phyloP scores from a whole-genome alignment of 2,797 vertebrate genomes.

The Delichon dasypus region DNA sequence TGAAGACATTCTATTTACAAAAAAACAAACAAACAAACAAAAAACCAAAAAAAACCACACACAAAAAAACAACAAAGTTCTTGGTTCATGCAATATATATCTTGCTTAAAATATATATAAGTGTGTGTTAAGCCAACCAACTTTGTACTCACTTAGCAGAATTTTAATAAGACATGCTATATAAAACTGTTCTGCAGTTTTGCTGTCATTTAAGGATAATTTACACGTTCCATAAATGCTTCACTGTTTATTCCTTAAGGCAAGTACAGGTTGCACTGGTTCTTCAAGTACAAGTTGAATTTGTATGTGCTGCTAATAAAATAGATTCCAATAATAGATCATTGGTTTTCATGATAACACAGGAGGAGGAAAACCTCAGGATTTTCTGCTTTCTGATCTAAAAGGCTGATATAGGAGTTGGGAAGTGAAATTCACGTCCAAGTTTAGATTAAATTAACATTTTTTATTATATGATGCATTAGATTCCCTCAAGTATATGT shows the following conservation, averaged over 20 bases:
- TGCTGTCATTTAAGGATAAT: neutral
- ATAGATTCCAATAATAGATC: neutral
- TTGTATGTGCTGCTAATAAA: neutral
- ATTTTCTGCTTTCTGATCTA: conserved; percentile 12
- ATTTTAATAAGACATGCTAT: neutral
- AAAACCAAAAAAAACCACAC: too few relatives aligned
- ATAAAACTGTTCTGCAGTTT: neutral
- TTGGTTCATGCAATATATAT: neutral
- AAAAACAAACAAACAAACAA: too few relatives aligned
- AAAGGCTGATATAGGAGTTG: neutral
- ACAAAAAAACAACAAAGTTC: neutral
- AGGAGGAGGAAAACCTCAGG: neutral
- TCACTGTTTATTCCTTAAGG: neutral
- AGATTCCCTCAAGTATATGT: neutral
- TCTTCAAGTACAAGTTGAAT: neutral
- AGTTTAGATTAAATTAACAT: neutral
- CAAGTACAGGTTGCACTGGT: conserved; percentile 10
- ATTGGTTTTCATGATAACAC: neutral
- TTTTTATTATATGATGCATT: neutral
- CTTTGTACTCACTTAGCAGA: neutral
- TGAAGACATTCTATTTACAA: neutral
- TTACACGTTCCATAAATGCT: neutral
- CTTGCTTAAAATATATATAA: conserved; percentile 37
- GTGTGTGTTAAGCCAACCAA: neutral
- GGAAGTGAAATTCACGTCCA: conserved; percentile 3